phyloP scores from a whole-genome alignment of 1,140 invertebrate species.

The Leucophenga varia region DNA sequence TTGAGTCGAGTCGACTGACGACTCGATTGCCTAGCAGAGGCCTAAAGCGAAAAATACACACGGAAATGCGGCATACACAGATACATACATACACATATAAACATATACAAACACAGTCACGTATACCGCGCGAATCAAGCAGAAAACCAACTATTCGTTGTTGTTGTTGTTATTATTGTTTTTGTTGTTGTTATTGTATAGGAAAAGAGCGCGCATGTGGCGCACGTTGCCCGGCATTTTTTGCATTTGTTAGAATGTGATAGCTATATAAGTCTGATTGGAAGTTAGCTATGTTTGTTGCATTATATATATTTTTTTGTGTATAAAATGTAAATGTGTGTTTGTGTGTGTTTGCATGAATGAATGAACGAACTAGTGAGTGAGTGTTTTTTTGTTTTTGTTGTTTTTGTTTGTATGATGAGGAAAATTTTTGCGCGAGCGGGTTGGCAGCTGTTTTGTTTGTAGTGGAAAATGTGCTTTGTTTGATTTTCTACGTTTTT shows the following conservation, averaged over 20 bases:
- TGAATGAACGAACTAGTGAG: constrained; percentile 49
- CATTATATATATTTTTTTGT: too few species aligned
- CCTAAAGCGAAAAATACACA: constrained; percentile 41
- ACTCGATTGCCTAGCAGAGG: constrained; percentile 28
- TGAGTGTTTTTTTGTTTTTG: constrained; percentile 25
- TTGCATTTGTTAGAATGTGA: constrained; percentile 28
- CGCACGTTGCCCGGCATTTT: constrained; percentile 40
- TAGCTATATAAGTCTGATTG: constrained; percentile 39
- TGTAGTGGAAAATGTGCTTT: constrained; percentile 22
- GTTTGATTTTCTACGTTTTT: too few species aligned
- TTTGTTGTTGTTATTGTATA: constrained; percentile 1
- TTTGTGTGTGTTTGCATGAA: constrained; percentile 43
- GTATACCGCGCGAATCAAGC: too few species aligned
- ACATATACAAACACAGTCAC: too few species aligned
- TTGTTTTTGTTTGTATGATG: constrained; percentile 16
- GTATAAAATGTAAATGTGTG: too few species aligned
- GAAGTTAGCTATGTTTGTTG: constrained; percentile 44
- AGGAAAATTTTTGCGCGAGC: constrained; percentile 19
- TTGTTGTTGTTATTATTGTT: not conserved
- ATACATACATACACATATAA: constrained; percentile 14
- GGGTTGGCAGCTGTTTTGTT: constrained; percentile 12
- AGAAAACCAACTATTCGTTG: not conserved
- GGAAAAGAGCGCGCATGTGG: constrained; percentile 5
- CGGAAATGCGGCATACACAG: constrained; percentile 16
- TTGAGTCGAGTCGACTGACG: constrained; percentile 16